Evolutionary conservation across 1,140 invertebrate genomes (phyloP), one percentile per base, ranked within the genome.

Genomic region (Cataglyphis hispanica): DNA sequence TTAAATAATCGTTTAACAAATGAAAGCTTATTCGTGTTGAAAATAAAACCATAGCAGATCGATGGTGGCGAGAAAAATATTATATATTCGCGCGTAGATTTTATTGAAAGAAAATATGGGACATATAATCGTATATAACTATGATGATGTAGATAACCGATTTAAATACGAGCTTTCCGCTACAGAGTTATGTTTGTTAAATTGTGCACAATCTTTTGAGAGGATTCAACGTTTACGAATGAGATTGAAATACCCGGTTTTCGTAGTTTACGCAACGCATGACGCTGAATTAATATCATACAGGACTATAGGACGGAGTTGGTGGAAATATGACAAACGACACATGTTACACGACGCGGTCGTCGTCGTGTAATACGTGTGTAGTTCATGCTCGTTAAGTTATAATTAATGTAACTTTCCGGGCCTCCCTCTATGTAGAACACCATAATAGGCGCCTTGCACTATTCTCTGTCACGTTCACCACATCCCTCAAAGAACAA

Each of bases 351-450:
- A 78, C 56, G 40, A 19, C 53, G 53, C 64, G 84, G 77, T 69
- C 53, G 75, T 85, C 76, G 77, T 69, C 53, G 75, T 85, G 84
- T 85, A 85, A 85, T 85, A 80, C 77, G 77, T 69, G 56, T 85
- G 61, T 80, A 85, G 64, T 81, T 85, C 56, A 60, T 69, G 84
- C 77, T 85, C 76, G 84, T 85, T 85, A 85, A 80, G 64, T 80
- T 85, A 85, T 80, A 85, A 85, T 85, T 85, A 85, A 80, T 80
- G 84, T 67, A 78, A 80, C 84, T 85, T 85, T 80, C 76, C 40
- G 40, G 31, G 76, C 31, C 40, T 50, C 16, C 13, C 50, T 50
- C 34, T 84, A 77, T 78, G 76, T 63, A 37, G 53, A 40, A 46
- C 37, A 50, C 63, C 64, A 69, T 60, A 85, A 85, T 64, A 69